phyloP scores from a whole-genome alignment of 2,888 invertebrate species.

The Ophion ellenae region DNA sequence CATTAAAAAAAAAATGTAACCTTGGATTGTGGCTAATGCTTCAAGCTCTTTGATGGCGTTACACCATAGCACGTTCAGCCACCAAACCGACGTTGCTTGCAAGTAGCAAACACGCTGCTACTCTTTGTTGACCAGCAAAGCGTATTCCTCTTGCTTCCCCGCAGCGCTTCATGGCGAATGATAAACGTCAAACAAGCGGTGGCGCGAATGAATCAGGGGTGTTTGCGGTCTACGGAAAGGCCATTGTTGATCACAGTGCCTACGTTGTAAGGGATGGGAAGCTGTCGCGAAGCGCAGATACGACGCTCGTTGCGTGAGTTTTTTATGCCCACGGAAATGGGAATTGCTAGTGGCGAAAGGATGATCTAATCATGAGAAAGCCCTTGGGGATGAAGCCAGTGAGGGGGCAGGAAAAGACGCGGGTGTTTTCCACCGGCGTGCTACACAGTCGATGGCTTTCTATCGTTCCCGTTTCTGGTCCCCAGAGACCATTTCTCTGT shows the following conservation, averaged over 20 bases:
- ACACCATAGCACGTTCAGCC: too few species aligned
- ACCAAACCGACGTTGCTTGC: too few species aligned
- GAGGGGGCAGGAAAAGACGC: constrained; percentile 66
- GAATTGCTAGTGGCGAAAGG: constrained; percentile 60
- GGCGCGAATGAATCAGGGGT: background rate
- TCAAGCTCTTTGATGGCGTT: too few species aligned
- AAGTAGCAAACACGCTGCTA: too few species aligned
- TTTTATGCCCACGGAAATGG: constrained; percentile 58
- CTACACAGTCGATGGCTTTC: constrained; percentile 76
- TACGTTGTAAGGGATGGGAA: background rate
- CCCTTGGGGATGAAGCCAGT: constrained; percentile 68
- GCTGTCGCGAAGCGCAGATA: constrained; percentile 30
- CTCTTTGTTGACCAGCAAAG: background rate
- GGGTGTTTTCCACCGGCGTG: constrained; percentile 56
- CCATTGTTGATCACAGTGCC: constrained; percentile 1
- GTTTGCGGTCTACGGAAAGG: constrained; percentile 10
- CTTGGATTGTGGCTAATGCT: too few species aligned
- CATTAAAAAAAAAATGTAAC: too few species aligned
- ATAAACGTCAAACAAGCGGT: constrained; percentile 20
- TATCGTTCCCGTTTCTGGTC: constrained; percentile 66
- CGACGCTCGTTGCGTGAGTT: constrained; percentile 28
- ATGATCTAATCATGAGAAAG: constrained; percentile 74
- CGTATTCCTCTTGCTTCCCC: background rate
- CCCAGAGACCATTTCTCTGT: constrained; percentile 72
- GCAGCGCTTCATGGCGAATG: constrained; percentile 3